Evolutionary conservation across 2,888 invertebrate species (phyloP).

Genomic region (Gortyna flavago): DNA sequence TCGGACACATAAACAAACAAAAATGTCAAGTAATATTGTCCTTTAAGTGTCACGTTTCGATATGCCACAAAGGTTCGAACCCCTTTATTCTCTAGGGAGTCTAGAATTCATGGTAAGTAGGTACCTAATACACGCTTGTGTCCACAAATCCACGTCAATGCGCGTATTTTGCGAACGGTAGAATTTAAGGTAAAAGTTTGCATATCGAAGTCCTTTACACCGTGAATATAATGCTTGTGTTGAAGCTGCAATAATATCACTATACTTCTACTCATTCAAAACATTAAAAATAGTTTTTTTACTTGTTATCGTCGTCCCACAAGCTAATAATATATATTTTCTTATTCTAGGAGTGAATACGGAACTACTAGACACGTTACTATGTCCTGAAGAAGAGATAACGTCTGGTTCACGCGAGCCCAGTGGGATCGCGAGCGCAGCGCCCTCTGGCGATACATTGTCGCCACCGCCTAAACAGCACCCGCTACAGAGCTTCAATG

Average conservation of each 20-base stretch:
- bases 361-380: slow-evolving; percentile 94
- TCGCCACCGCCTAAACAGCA: slow-evolving; percentile 70
- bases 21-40: neutral
- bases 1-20: neutral
- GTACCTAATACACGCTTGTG: too few species aligned
- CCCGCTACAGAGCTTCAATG: slow-evolving; percentile 93
- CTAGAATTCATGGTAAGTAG: too few species aligned
- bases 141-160: neutral
- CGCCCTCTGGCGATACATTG: slow-evolving; percentile 67
- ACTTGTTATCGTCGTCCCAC: neutral
- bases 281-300: neutral
- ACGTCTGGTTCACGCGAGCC: slow-evolving; percentile 42
- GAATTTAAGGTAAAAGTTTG: neutral
- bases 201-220: neutral
- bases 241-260: neutral
- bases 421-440: slow-evolving; percentile 52
- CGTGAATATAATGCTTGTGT: neutral
- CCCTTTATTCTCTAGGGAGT: too few species aligned
- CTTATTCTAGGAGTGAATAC: slow-evolving; percentile 93
- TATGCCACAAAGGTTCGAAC: too few species aligned
- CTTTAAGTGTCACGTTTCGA: neutral
- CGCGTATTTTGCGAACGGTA: neutral
- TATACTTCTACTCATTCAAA: neutral
- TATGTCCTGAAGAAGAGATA: slow-evolving; percentile 91
- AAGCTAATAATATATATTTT: slow-evolving; percentile 28